Conservation (phyloP, 2,888 invertebrate species). For the Philaethria dido region DNA sequence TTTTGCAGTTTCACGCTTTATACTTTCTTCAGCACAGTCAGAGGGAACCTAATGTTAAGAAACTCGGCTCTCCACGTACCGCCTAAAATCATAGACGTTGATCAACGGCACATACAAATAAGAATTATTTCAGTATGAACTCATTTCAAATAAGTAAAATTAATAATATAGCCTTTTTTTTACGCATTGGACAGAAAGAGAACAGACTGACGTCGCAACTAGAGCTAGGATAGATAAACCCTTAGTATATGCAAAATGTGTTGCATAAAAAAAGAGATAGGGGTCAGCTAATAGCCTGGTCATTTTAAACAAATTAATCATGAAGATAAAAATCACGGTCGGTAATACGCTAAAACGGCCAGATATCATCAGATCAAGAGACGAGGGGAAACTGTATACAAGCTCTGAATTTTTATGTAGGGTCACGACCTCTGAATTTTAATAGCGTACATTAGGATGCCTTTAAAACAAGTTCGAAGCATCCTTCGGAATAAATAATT, state of each 20-base stretch:
- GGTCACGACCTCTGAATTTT: slow-evolving; percentile 54
- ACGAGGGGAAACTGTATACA: slow-evolving; percentile 37
- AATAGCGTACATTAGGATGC: slow-evolving; percentile 53
- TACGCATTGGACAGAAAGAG: too few species aligned
- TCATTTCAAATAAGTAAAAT: too few species aligned
- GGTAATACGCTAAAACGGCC: slow-evolving; percentile 35
- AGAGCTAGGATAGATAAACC: too few species aligned
- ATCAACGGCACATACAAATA: too few species aligned
- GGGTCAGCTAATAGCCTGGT: slow-evolving; percentile 14
- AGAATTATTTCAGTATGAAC: too few species aligned
- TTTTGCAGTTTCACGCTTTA: too few species aligned
- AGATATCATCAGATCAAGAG: slow-evolving; percentile 42
- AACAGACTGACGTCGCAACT: too few species aligned
- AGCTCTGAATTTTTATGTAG: slow-evolving; percentile 51
- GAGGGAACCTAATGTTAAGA: too few species aligned
- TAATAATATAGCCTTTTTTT: too few species aligned
- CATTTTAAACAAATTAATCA: slow-evolving; percentile 30
- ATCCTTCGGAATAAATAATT: slow-evolving; percentile 41
- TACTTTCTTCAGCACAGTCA: too few species aligned
- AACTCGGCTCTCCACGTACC: too few species aligned
- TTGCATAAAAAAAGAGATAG: not conserved
- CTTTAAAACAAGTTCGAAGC: slow-evolving; percentile 43
- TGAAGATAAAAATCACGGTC: slow-evolving; percentile 30
- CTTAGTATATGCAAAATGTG: not conserved
- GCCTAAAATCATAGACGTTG: too few species aligned